Base-by-base conservation (phyloP, 2,797 vertebrate species). In the Acipenser transmontanus region DNA sequence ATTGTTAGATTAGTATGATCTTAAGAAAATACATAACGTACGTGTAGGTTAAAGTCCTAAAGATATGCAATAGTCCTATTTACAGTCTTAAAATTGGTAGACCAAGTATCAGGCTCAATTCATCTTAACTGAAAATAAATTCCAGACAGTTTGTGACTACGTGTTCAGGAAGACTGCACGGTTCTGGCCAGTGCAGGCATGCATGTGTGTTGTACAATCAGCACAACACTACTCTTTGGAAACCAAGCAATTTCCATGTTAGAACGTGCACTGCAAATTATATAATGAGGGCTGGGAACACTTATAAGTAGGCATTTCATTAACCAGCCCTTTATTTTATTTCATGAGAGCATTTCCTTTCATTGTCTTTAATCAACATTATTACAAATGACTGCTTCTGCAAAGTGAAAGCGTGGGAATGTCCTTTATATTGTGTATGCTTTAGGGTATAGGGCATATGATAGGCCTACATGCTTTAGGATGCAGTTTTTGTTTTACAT, bases 51-150 rank as follows among this genome's bases (percentile, higher is more conserved):
- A 77, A 76, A 77, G 80, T 76, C 78, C 72, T 13, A 70, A 49
- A 69, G 79, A 84, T 76, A 85, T 85, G 84, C 78, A 80, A 76
- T 73, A 79, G 72, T 68, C 73, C 78, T 87, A 88, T 87, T 87
- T 90, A 87, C 80, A 86, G 84, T 82, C 82, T 77, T 78, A 72
- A 77, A 71, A 68, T 70, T 66, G 79, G 77, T 78, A 81, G 82
- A 82, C 70, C 73, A 60, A 73, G 78, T 80, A 71, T 79, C 66
- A 76, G 77, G 78, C 71, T 81, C 74, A 78, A 83, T 72, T 74
- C 80, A 74, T 14, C 50, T 73, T 10, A 7, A 66, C 80, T 82
- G 69, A 78, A 72, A 76, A 78, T 72, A 74, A 62, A 72, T 63
- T 65, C 71, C 64, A 61, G 48, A 73, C 77, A 80, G 78, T 78